Conservation (phyloP, 2,113 vertebrate species). For the Rhinogobius similis region DNA sequence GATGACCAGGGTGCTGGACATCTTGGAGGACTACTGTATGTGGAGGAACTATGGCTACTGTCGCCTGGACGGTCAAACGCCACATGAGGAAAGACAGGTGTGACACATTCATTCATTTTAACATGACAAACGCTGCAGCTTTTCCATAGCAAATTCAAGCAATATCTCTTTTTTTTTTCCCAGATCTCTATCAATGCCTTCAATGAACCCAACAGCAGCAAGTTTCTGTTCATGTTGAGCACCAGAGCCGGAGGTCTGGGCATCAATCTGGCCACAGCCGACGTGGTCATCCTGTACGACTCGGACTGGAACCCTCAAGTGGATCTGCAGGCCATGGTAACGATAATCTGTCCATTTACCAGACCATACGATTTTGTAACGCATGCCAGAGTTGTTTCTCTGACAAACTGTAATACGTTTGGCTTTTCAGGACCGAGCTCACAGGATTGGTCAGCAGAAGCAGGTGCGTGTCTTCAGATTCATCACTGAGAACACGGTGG, state of each 20-base stretch:
- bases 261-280: conserved; percentile 97
- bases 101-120: not conserved
- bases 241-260: conserved; percentile 96
- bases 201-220: conserved; percentile 91
- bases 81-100: conserved; percentile 97
- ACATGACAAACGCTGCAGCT: not conserved
- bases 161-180: not conserved
- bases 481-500: conserved; percentile 96
- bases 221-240: conserved; percentile 98
- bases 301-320: conserved; percentile 99
- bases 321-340: conserved; percentile 97
- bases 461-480: conserved; percentile 95
- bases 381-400: not conserved
- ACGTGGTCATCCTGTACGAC: conserved; percentile 97
- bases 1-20: conserved; percentile 97
- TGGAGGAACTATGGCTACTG: conserved; percentile 96
- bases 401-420: not conserved
- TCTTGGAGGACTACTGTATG: conserved; percentile 99
- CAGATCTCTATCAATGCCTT: conserved; percentile 93
- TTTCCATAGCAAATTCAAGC: not conserved
- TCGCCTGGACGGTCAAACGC: conserved; percentile 93
- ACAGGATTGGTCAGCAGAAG: conserved; percentile 97
- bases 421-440: conserved; percentile 88
- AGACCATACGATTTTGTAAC: not conserved
- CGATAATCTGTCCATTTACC: conserved; percentile 11